A percentile compares a stretch with the other conserved stretches of the same genome.
Evolutionary conservation across 1,140 invertebrate genomes (phyloP).

Genomic region (Hypothenemus hampei): DNA sequence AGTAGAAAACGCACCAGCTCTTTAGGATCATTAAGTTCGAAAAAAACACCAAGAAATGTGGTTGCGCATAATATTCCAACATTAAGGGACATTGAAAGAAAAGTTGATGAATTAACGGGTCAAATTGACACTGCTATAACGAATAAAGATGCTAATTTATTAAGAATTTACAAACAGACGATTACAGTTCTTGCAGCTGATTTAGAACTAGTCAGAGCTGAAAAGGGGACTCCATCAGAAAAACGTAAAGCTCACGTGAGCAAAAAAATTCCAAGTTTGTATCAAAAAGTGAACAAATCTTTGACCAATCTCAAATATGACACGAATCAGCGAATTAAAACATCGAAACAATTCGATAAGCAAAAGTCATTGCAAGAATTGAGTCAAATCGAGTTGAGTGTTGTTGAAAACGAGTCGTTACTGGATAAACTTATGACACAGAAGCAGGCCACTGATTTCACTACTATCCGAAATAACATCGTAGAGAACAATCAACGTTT

Average conservation of each 20-base stretch:
- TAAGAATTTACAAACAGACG: constrained; percentile 17
- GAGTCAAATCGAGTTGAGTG: constrained; percentile 20
- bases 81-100: constrained; percentile 24
- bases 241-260: constrained; percentile 23
- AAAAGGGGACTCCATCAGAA: constrained; percentile 17
- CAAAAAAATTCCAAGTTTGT: constrained; percentile 7
- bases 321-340: constrained; percentile 11
- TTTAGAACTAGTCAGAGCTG: constrained; percentile 25
- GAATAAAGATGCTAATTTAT: constrained; percentile 21
- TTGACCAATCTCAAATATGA: constrained; percentile 19
- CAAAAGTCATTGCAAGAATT: constrained; percentile 20
- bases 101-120: constrained; percentile 17
- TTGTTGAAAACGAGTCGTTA: constrained; percentile 24
- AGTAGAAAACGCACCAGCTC: constrained; percentile 1
- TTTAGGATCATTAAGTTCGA: not conserved
- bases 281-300: constrained; percentile 25
- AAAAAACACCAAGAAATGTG: not conserved
- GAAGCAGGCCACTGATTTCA: constrained; percentile 2
- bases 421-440: constrained; percentile 14
- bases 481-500: constrained; percentile 15
- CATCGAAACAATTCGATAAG: constrained; percentile 20
- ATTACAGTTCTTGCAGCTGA: constrained; percentile 26
- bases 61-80: constrained; percentile 7
- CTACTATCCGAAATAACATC: constrained; percentile 13
- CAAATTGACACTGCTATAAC: constrained; percentile 23